phyloP scores from a whole-genome alignment of 2,888 invertebrate species.

The Phytoseiulus persimilis region DNA sequence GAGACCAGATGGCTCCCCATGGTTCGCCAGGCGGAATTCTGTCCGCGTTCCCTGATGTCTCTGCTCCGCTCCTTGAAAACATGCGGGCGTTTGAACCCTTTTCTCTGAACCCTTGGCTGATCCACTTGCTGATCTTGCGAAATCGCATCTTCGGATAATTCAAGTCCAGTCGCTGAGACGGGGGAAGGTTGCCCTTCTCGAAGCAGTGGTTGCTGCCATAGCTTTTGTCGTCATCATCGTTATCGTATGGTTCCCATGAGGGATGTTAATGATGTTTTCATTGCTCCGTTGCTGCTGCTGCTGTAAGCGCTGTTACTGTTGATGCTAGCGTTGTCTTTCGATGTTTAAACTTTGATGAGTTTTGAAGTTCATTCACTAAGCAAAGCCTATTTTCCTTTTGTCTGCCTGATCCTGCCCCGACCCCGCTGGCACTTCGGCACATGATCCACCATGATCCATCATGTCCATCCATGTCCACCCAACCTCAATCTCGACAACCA shows the following conservation, averaged over 20 bases:
- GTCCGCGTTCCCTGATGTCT: too few species aligned
- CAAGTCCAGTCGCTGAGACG: too few species aligned
- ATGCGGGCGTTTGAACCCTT: too few species aligned
- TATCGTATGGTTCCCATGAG: neutral
- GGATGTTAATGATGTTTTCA: neutral
- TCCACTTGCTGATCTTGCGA: too few species aligned
- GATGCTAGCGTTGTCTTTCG: neutral
- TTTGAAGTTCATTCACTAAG: conserved; percentile 32
- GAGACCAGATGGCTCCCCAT: too few species aligned
- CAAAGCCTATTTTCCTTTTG: conserved; percentile 38
- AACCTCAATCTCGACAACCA: conserved; percentile 5
- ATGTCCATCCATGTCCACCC: conserved; percentile 5
- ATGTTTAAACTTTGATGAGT: conserved; percentile 5
- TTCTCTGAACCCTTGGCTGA: too few species aligned
- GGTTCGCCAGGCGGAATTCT: too few species aligned
- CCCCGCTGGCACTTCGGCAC: neutral
- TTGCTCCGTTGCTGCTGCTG: neutral
- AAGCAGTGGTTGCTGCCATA: neutral
- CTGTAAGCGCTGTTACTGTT: neutral
- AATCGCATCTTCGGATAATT: too few species aligned
- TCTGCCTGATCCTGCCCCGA: conserved; percentile 38
- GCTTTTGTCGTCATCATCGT: neutral
- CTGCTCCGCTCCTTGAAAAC: too few species aligned
- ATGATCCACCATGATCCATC: conserved; percentile 5
- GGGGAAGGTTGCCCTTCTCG: neutral